Evolutionary conservation across 2,888 invertebrate species (phyloP), one percentile per base, ranked within the genome.

Genomic region (Galeruca laticollis): DNA sequence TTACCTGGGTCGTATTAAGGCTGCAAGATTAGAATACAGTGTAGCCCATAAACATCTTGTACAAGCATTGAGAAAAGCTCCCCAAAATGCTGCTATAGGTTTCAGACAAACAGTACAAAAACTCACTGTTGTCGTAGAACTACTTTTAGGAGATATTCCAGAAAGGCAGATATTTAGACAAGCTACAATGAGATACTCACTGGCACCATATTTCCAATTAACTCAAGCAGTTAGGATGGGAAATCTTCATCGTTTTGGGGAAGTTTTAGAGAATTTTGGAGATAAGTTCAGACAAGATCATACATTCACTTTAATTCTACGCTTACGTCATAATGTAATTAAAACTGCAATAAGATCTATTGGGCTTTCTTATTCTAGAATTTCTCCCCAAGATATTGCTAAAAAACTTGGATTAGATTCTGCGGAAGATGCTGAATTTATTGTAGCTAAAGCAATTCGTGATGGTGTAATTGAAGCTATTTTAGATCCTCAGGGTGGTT

Each of bases 381-480:
- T 99, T 80, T 97, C 97, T 2, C 94, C 99, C 0, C 91, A 92
- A 74, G 98, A 99, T 84, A 97, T 99, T 80, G 98, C 98, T 0
- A 90, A 92, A 74, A 99, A 99, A 82, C 87, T 99, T 71, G 94
- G 96, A 43, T 87, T 99, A 59, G 98, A 98, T 84, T 97, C 96
- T 0, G 93, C 96, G 1, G 97, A 98, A 83, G 99, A 99, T 89
- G 99, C 99, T 0, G 99, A 99, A 85, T 99, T 98, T 82, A 98
- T 99, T 84, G 98, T 99, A 0, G 97, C 98, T 0, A 99, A 99
- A 87, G 96, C 96, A 1, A 99, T 99, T 74, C 89, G 98, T 59
- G 99, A 99, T 87, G 98, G 98, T 65, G 99, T 99, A 1, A 99
- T 99, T 83, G 99, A 99, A 86, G 99, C 99, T 0, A 95, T 94